phyloP scores from a whole-genome alignment of 1,140 invertebrate species.

The Drosophila arawakana region DNA sequence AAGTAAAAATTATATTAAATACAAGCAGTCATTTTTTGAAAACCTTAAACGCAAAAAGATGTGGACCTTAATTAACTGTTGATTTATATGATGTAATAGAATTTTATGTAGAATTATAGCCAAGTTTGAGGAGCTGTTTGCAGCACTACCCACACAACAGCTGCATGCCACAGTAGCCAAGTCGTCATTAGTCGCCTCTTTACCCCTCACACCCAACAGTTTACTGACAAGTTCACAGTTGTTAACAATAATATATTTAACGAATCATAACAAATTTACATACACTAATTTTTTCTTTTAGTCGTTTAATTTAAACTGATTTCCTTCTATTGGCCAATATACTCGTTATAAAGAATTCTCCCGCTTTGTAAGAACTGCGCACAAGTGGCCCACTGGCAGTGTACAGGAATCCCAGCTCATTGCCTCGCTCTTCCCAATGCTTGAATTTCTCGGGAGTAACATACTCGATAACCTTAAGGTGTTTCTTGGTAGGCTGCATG shows the following conservation, averaged over 20 bases:
- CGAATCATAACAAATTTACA: constrained; percentile 28
- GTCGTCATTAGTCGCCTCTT: no score
- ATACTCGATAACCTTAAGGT: constrained; percentile 98
- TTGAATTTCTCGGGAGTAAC: constrained; percentile 98
- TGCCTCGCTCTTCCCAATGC: constrained; percentile 94
- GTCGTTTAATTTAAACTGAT: not conserved
- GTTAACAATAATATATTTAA: constrained; percentile 29
- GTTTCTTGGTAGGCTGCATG: constrained; percentile 99
- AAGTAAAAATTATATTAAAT: constrained; percentile 36
- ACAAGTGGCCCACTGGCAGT: constrained; percentile 99
- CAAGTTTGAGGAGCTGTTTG: no score
- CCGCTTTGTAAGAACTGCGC: constrained; percentile 98
- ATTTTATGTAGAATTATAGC: no score
- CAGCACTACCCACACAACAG: no score
- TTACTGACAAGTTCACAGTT: not conserved
- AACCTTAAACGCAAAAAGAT: no score
- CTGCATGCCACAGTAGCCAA: no score
- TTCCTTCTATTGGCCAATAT: constrained; percentile 87
- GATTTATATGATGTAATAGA: no score
- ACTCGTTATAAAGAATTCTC: constrained; percentile 95
- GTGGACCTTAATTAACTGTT: no score
- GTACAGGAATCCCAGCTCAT: constrained; percentile 96
- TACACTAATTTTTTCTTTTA: constrained; percentile 14
- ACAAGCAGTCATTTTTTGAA: no score
- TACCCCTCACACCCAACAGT: not conserved